A percentile compares a stretch with the other conserved stretches of the same genome.
Conservation (phyloP, 2,113 vertebrate species). For the Pseudorhombus dupliciocellatus region DNA sequence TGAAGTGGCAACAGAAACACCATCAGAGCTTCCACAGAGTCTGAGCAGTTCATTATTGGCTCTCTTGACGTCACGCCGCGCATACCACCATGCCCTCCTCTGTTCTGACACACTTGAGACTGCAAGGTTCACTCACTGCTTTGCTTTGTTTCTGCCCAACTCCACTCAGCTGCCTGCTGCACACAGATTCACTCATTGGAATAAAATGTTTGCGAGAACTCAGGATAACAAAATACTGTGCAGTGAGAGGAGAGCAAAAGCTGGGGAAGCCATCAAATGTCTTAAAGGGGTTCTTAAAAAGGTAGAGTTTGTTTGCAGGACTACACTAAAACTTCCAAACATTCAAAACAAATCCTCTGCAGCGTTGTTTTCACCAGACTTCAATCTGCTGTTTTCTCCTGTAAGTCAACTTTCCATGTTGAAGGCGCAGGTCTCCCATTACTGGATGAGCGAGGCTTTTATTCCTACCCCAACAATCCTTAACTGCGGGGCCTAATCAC, state of each 20-base stretch:
- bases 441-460: no score
- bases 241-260: background rate
- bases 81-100: constrained; percentile 63
- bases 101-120: constrained; percentile 68
- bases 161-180: constrained; percentile 14
- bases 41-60: constrained; percentile 60
- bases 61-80: constrained; percentile 72
- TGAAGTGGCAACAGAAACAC: constrained; percentile 34
- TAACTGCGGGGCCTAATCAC: constrained; percentile 56
- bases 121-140: constrained; percentile 44
- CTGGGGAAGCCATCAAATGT: background rate
- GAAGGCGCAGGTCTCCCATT: constrained; percentile 4
- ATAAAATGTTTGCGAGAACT: constrained; percentile 5
- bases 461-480: constrained; percentile 18
- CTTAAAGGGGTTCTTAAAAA: background rate
- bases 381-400: background rate
- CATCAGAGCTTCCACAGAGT: constrained; percentile 43
- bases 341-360: constrained; percentile 10
- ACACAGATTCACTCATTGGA: constrained; percentile 37
- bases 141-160: constrained; percentile 32
- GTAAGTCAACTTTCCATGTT: constrained; percentile 3
- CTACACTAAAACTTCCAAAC: background rate
- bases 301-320: background rate
- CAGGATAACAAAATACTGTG: constrained; percentile 8
- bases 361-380: background rate